Percentiles rank a stretch among this genome's conserved stretches.
These are phyloP conservation scores for Tinea pellionella DNA, from an alignment of 2,888 invertebrate species.

Conservation along the genomic window DNA sequence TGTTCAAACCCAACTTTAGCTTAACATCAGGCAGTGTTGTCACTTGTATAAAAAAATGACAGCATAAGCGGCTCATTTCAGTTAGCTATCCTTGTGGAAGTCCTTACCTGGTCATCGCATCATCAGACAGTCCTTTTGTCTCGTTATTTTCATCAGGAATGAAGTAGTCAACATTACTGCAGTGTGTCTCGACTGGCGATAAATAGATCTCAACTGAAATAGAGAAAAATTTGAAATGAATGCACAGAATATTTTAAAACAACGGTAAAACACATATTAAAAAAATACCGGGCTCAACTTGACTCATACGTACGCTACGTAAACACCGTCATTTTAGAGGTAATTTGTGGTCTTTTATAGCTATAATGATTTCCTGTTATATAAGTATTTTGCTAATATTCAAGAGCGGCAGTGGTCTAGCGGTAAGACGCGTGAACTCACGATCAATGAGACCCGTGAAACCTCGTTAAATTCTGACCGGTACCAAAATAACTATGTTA, in stretches of 20 bases:
- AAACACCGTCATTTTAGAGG: not conserved
- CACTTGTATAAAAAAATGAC: too few relatives aligned
- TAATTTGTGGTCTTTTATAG: not conserved
- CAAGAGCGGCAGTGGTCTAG: too few relatives aligned
- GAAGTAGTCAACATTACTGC: slow-evolving; percentile 94
- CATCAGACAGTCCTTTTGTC: slow-evolving; percentile 82
- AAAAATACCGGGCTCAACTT: not conserved
- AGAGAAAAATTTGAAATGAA: not conserved
- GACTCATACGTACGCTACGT: not conserved
- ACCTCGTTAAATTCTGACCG: too few relatives aligned
- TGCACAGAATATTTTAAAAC: not conserved
- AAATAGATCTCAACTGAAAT: slow-evolving; percentile 86
- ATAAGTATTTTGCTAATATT: too few relatives aligned
- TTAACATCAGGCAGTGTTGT: too few relatives aligned
- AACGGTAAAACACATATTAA: not conserved
- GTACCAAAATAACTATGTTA: too few relatives aligned
- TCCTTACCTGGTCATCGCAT: slow-evolving; percentile 85
- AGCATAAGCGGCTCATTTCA: too few relatives aligned
- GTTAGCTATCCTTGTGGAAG: too few relatives aligned
- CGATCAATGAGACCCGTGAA: too few relatives aligned
- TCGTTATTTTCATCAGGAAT: slow-evolving; percentile 89
- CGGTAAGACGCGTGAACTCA: too few relatives aligned
- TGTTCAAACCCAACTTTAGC: too few relatives aligned
- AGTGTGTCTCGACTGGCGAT: slow-evolving; percentile 94
- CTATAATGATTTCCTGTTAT: not conserved